Evolutionary conservation across 2,888 invertebrate genomes (phyloP), one percentile per base, ranked within the genome.

Genomic region (Antheraea yamamai): DNA sequence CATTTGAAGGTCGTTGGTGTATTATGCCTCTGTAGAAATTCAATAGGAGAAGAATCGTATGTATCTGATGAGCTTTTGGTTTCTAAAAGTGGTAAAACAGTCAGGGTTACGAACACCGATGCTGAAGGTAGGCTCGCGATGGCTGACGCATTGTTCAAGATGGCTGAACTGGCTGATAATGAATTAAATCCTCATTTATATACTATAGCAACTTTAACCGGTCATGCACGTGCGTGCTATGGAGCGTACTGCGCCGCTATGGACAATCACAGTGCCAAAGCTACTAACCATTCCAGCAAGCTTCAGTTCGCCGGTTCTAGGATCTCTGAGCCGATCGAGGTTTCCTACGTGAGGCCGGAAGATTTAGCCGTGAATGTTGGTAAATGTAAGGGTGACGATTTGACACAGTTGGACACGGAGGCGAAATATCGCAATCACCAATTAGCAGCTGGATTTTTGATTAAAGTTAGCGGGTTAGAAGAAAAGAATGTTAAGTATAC

Each of bases 111-210:
- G 10, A 98, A 99, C 87, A 98, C 98, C 0, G 98, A 99, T 87
- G 98, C 98, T 0, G 98, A 99, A 93, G 98, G 98, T 0, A 95
- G 98, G 72, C 96, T 98, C 95, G 97, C 97, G 0, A 98, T 98
- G 98, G 97, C 97, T 2, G 98, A 98, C 90, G 96, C 97, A 0
- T 93, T 98, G 2, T 92, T 86, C 70, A 91, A 93, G 75, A 79
- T 91, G 52, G 84, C 90, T 0, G 89, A 91, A 78, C 51, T 88
- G 0, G 98, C 98, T 20, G 84, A 95, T 2, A 95, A 95, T 74
- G 96, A 97, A 75, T 91, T 96, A 0, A 97, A 98, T 87, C 97
- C 98, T 0, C 97, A 98, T 89, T 92, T 99, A 58, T 97, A 98
- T 85, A 98, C 98, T 0, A 96, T 98, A 76, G 98, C 98, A 0